Evolutionary conservation across 2,797 vertebrate genomes (phyloP).

Genomic region (Pantherophis vulpinus): DNA sequence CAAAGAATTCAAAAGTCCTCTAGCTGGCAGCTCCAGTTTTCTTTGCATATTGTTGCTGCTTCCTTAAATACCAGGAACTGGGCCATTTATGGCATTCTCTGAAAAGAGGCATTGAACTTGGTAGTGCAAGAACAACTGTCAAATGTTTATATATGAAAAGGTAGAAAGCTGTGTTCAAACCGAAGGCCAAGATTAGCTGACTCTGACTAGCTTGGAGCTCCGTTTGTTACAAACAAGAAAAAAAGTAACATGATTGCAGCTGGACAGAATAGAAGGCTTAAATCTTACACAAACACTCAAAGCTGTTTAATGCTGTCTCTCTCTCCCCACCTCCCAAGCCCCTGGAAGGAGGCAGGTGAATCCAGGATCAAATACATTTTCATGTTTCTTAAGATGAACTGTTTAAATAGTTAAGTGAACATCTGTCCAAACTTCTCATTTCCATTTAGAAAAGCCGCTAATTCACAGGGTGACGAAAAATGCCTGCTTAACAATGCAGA

Average conservation of each 20-base stretch:
- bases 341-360: slow-evolving; percentile 63
- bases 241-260: slow-evolving; percentile 61
- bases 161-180: slow-evolving; percentile 44
- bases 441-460: slow-evolving; percentile 68
- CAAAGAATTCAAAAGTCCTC: not conserved
- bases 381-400: slow-evolving; percentile 74
- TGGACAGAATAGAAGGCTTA: slow-evolving; percentile 64
- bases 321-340: slow-evolving; percentile 35
- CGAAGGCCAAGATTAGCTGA: slow-evolving; percentile 54
- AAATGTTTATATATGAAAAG: slow-evolving; percentile 51
- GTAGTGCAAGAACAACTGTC: slow-evolving; percentile 55
- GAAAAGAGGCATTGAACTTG: slow-evolving; percentile 55
- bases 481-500: slow-evolving; percentile 69
- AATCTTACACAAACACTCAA: slow-evolving; percentile 69
- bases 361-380: slow-evolving; percentile 62
- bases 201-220: slow-evolving; percentile 42
- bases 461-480: slow-evolving; percentile 65
- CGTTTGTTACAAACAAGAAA: slow-evolving; percentile 53
- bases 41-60: not conserved
- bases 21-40: not conserved
- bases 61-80: slow-evolving; percentile 40
- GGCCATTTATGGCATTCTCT: slow-evolving; percentile 31
- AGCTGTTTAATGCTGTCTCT: slow-evolving; percentile 57
- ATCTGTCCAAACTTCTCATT: slow-evolving; percentile 77
- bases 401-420: slow-evolving; percentile 77